Conservation (phyloP, 2,888 invertebrate species). For the Sylvicola cinctus region DNA sequence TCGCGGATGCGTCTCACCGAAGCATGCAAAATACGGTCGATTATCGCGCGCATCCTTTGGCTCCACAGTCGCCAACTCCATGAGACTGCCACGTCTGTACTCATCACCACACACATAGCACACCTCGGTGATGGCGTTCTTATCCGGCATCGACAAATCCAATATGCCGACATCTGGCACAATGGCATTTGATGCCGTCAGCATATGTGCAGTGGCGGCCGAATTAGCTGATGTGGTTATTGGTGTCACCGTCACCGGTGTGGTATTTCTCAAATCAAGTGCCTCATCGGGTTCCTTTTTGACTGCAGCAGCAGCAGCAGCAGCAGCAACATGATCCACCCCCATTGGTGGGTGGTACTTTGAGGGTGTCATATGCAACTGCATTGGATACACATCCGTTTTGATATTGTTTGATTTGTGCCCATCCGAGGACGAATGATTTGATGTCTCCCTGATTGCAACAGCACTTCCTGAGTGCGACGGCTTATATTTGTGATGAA, state of each 20-base stretch:
- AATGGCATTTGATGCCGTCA: conserved; percentile 16
- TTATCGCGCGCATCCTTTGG: conserved; percentile 30
- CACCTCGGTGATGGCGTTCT: conserved; percentile 75
- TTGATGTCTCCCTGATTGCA: too few relatives aligned
- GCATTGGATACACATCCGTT: too few relatives aligned
- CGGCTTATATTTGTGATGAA: conserved; percentile 7
- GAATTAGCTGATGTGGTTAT: conserved; percentile 17
- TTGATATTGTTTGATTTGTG: too few relatives aligned
- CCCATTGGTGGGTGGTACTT: conserved; percentile 15
- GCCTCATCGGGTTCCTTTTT: conserved; percentile 18
- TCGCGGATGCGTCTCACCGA: conserved; percentile 59
- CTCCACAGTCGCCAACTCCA: conserved; percentile 41
- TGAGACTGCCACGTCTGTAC: conserved; percentile 60
- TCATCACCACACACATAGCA: conserved; percentile 84
- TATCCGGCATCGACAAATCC: conserved; percentile 81
- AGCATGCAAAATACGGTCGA: conserved; percentile 51
- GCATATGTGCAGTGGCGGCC: conserved; percentile 29
- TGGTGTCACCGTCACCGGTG: conserved; percentile 8
- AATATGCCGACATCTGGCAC: conserved; percentile 57
- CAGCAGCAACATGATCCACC: conserved; percentile 14
- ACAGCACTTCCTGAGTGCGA: too few relatives aligned
- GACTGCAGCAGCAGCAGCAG: conserved; percentile 6
- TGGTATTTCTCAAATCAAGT: conserved; percentile 24
- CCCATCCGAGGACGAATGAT: too few relatives aligned
- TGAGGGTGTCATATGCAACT: conserved; percentile 14